These are phyloP conservation scores for Leptinotarsa rubiginosa DNA, from an alignment of 2,888 invertebrate species.

Conservation along the genomic window DNA sequence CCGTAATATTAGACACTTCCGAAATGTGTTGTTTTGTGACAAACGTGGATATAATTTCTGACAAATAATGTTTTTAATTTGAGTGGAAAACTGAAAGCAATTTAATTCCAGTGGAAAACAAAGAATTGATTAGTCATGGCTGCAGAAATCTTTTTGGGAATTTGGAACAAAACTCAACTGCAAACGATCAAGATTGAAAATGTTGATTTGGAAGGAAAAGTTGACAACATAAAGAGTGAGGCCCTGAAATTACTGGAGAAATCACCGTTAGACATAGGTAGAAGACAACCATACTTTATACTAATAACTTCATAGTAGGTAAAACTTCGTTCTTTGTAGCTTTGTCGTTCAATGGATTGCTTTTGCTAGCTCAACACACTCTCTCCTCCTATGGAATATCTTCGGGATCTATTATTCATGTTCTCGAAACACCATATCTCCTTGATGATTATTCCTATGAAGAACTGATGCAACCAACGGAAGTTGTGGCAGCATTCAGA, in stretches of 20 bases:
- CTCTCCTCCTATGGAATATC: slow-evolving; percentile 75
- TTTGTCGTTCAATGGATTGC: slow-evolving; percentile 78
- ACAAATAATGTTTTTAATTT: not conserved
- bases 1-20: too few species aligned
- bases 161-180: slow-evolving; percentile 24
- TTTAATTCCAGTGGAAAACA: not conserved
- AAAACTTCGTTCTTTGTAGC: slow-evolving; percentile 65
- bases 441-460: slow-evolving; percentile 58
- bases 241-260: slow-evolving; percentile 38
- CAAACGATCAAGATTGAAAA: slow-evolving; percentile 72
- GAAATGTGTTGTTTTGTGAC: too few species aligned
- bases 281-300: not conserved
- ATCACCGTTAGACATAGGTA: slow-evolving; percentile 13
- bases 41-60: too few species aligned
- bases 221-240: slow-evolving; percentile 68
- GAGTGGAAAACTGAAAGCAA: too few species aligned
- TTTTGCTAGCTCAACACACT: slow-evolving; percentile 73
- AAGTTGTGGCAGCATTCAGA: slow-evolving; percentile 73
- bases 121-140: slow-evolving; percentile 17
- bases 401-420: slow-evolving; percentile 71
- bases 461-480: slow-evolving; percentile 70
- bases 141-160: slow-evolving; percentile 1
- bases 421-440: slow-evolving; percentile 66
- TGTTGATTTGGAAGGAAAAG: slow-evolving; percentile 73
- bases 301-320: not conserved